Evolutionary conservation across 2,113 vertebrate genomes (phyloP).

Genomic region (Rhinolophus sinicus): DNA sequence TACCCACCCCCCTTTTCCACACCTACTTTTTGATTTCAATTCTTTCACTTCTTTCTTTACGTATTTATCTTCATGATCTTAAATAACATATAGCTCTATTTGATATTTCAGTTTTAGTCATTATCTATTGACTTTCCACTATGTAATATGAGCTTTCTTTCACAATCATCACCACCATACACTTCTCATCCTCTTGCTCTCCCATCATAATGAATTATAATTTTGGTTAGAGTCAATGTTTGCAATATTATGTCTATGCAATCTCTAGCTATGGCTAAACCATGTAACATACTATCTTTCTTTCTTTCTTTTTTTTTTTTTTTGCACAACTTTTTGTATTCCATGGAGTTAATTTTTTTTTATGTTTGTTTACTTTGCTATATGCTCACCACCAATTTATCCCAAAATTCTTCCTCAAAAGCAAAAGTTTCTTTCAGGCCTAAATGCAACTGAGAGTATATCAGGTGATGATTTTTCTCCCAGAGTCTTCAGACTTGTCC

Average conservation of each 20-base stretch:
- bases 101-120: slow-evolving; percentile 11
- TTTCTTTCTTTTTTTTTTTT: not conserved
- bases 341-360: not conserved
- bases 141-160: not conserved
- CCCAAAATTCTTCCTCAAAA: not conserved
- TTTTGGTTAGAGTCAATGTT: not conserved
- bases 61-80: not conserved
- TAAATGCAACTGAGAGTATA: not conserved
- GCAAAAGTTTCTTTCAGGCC: not conserved
- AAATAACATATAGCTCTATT: not conserved
- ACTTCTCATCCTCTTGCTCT: not conserved
- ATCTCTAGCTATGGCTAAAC: not conserved
- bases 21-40: not conserved
- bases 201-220: not conserved
- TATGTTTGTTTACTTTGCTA: slow-evolving; percentile 15
- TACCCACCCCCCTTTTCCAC: not conserved
- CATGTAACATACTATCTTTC: not conserved
- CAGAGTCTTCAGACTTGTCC: not conserved
- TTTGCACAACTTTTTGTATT: not conserved
- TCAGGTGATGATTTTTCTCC: not conserved
- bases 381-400: not conserved
- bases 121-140: not conserved
- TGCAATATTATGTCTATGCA: not conserved
- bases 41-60: not conserved
- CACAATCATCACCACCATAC: not conserved